Base-by-base conservation (phyloP, 2,888 invertebrate species). In the Agriotes lineatus region DNA sequence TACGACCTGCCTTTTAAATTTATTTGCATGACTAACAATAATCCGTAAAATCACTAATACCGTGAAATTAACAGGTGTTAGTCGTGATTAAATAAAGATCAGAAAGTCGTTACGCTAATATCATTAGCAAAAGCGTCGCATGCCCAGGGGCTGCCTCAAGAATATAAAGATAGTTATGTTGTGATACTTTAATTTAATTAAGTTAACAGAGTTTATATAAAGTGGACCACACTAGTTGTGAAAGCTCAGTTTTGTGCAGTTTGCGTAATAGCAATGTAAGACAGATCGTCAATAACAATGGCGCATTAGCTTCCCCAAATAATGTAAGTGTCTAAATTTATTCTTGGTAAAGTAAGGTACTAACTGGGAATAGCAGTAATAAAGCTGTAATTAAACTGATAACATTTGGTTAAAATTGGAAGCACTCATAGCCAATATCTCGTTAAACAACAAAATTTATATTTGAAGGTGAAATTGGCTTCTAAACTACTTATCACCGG, bases 81-180 rank as follows among this genome's bases (percentile, higher is more conserved):
- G 16, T 59, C 19, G 64, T 56, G 59, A 64, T 69, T 69, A 69
- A 59, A 69, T 59, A 59, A 25, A 16, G 52, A 69, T 68, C 68
- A 68, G 61, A 63, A 68, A 50, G 35, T 58, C 68, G 58, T 68
- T 68, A 68, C 35, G 39, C 25, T 62, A 48, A 68, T 62, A 63
- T 63, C 62, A 68, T 68, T 68, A 68, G 68, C 52, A 62, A 25
- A 25, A 63, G 37, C 48, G 12, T 52, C 25, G 25, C 25, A 22
- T 7, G 52, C 52, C 52, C 25, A 52, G 10, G 52, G 52, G 52
- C 9, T 9, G 14, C 16, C 16, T 18, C 16, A 52, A 52, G 14
- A 16, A 52, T 18, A 48, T 42, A 42, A 42, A 42, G 14, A 39
- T 39, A 39, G 25, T 25, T 7, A 16, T 16, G 39, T 52, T 61